Base-by-base conservation (phyloP, 2,113 vertebrate species). In the Sardina pilchardus region DNA sequence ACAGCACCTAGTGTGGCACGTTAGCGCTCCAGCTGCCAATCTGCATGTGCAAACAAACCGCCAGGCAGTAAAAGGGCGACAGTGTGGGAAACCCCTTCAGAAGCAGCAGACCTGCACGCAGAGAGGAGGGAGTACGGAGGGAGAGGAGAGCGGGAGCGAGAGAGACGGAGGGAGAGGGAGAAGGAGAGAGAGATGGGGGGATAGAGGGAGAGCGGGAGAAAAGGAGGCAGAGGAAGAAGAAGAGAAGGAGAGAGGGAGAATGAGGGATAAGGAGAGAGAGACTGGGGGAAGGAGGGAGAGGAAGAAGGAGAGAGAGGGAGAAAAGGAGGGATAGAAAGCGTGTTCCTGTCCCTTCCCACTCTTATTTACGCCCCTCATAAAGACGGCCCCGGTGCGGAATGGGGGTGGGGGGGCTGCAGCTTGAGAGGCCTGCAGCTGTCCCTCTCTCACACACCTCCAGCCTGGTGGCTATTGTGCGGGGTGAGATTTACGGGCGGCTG, bases 401-500 rank as follows among this genome's bases (percentile, higher is more conserved):
- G 10, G 63, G 12, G 71, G 12, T 26, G 0, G 26, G 71, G 10
- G 30, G 67, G 67, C 10, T 75, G 1, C 71, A 78, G 21, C 82
- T 78, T 86, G 81, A 80, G 71, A 88, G 56, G 63, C 85, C 63
- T 50, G 34, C 42, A 63, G 43, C 36, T 47, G 84, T 85, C 75
- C 86, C 30, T 63, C 67, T 83, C 43, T 83, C 83, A 86, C 67
- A 89, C 53, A 63, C 47, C 53, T 63, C 34, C 88, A 86, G 83
- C 85, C 45, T 50, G 45, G 19, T 17, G n/a, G 5, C 47, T 81
- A 86, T 93, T 94, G 84, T 94, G 91, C 91, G 85, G 89, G 92
- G 14, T 17, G 93, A 93, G 94, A 86, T 89, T 87, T 86, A 91
- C 87, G 90, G 88, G 87, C 87, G 89, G 53, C 34, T 42, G 71